Percentiles rank a stretch among this genome's conserved stretches.
phyloP scores from a whole-genome alignment of 2,797 vertebrate genomes.

The Pristis pectinata region DNA sequence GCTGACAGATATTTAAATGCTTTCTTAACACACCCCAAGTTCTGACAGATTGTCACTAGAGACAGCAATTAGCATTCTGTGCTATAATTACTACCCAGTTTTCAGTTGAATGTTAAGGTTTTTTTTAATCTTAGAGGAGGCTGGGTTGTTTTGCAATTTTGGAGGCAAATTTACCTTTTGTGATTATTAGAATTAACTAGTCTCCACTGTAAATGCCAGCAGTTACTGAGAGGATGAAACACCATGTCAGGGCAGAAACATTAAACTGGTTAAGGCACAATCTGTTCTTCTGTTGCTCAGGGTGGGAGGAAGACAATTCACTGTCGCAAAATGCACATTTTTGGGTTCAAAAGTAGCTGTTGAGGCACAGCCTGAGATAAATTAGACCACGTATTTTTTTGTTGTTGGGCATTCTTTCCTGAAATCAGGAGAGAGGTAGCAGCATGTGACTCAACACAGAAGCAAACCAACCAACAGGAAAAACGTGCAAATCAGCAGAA shows the following conservation, averaged over 20 bases:
- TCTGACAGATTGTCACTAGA: slow-evolving; percentile 35
- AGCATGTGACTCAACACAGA: too few relatives aligned
- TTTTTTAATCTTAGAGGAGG: neutral
- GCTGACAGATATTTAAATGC: slow-evolving; percentile 20
- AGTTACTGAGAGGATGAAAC: neutral
- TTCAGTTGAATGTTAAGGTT: neutral
- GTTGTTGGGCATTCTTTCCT: neutral
- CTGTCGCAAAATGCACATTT: neutral
- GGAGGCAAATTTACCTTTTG: neutral
- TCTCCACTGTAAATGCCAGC: neutral
- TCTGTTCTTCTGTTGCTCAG: neutral
- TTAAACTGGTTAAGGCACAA: neutral
- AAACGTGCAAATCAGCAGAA: neutral
- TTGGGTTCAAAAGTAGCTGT: neutral
- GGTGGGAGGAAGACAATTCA: too few relatives aligned
- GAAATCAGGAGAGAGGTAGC: neutral
- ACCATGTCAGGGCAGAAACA: neutral
- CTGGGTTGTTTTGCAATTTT: slow-evolving; percentile 8
- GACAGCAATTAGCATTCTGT: neutral
- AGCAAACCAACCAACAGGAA: too few relatives aligned
- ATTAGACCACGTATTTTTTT: neutral
- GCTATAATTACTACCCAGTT: neutral
- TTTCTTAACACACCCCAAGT: neutral
- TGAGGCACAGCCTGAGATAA: neutral
- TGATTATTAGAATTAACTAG: neutral